Percentiles rank a stretch among this genome's conserved stretches.
Conservation (phyloP, 2,888 invertebrate species). For the Pseudococcus jackbeardsleyi region DNA sequence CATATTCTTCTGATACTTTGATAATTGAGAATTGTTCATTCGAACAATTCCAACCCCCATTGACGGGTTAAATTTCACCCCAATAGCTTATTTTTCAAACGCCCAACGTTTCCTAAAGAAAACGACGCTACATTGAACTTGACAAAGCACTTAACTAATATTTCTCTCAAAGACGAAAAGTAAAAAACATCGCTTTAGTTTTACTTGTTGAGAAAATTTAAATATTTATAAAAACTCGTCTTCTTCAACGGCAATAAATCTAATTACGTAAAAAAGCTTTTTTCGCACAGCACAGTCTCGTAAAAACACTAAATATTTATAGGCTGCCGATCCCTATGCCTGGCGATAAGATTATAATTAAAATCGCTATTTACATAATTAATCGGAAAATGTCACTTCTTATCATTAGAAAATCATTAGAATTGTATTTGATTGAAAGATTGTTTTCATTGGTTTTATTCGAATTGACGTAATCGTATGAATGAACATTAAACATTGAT, state of each 20-base stretch:
- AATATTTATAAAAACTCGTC: background rate
- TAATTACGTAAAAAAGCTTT: conserved; percentile 11
- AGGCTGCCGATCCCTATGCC: background rate
- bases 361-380: conserved; percentile 33
- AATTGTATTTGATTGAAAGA: background rate
- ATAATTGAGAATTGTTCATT: background rate
- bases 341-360: conserved; percentile 7
- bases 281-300: background rate
- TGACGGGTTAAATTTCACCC: background rate
- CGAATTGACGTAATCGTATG: background rate
- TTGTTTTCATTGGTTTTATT: conserved; percentile 10
- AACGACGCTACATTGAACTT: conserved; percentile 7
- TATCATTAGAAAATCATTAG: conserved; percentile 17
- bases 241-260: conserved; percentile 10
- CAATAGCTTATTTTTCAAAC: background rate
- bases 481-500: background rate
- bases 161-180: conserved; percentile 15
- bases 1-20: background rate
- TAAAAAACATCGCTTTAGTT: conserved; percentile 4
- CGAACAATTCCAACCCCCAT: background rate
- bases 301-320: conserved; percentile 47
- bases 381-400: conserved; percentile 34
- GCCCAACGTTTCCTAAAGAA: background rate
- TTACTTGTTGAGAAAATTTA: conserved; percentile 30
- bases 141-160: conserved; percentile 15